Base-by-base conservation (phyloP, 2,888 invertebrate species). In the Axea sp. region DNA sequence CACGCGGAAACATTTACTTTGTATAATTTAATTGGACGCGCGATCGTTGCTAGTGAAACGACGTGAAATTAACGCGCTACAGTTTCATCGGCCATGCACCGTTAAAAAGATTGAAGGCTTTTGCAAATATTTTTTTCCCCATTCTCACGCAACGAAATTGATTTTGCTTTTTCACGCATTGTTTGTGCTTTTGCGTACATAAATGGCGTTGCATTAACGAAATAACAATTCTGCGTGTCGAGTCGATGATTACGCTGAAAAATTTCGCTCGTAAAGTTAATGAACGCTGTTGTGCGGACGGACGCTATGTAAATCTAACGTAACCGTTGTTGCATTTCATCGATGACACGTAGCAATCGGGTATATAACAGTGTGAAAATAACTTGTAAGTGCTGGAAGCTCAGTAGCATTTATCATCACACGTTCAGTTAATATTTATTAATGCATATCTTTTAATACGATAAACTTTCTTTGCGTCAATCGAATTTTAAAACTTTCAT, bases 11-110 rank as follows among this genome's bases (percentile, higher is more conserved):
- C 62, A 31, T 53, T 64, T 31, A 35, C 35, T 43, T 53, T 64
- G 51, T 64, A 53, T 53, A 53, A 53, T 64, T 64, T 64, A 64
- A 64, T 53, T 35, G 47, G 24, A 47, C 28, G 30, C 12, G 22
- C 12, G 5, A 24, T 24, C 12, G 12, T n/a, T 7, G 1, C 12
- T 12, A 2, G n/a, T 5, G 12, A 6, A 31, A 11, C 19, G 15
- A 31, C 8, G 8, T 11, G n/a, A 51, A 51, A 26, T 41, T 41
- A 22, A 41, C 19, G 37, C 39, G 7, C 39, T 28, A 1, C 33
- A 14, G 15, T 53, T 53, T 39, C 33, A 35, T 30, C 7, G n/a
- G n/a, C n/a, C n/a, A n/a, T n/a, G n/a, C n/a, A n/a, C n/a, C n/a
- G n/a, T n/a, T n/a, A n/a, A n/a, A n/a, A n/a, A n/a, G n/a, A n/a